A percentile compares a stretch with the other conserved stretches of the same genome.
Conservation (phyloP, 2,113 vertebrate genomes). For the Corydoras sp. region DNA sequence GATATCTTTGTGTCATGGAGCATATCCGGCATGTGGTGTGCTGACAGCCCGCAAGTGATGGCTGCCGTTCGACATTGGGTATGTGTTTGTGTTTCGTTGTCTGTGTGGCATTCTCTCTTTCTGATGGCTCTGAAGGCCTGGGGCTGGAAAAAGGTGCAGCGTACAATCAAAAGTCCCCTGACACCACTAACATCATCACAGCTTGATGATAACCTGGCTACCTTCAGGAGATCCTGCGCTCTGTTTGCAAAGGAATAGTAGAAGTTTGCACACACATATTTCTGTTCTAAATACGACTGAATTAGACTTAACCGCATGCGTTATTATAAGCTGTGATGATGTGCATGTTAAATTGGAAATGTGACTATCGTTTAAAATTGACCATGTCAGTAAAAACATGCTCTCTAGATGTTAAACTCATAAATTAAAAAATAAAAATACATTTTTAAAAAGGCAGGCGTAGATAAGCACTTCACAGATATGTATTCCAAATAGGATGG, state of each 20-base stretch:
- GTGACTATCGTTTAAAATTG: too few species aligned
- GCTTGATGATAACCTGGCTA: conserved; percentile 51
- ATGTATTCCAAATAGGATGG: too few species aligned
- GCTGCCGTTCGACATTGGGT: conserved; percentile 43
- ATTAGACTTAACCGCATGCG: too few species aligned
- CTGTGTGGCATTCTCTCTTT: conserved; percentile 26
- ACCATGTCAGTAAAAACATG: too few species aligned
- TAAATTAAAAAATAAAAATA: too few species aligned
- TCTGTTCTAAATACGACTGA: too few species aligned
- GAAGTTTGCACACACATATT: too few species aligned
- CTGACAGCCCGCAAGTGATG: conserved; percentile 50
- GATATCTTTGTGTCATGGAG: conserved; percentile 54
- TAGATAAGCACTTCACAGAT: too few species aligned
- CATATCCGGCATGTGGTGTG: conserved; percentile 46
- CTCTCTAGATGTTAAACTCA: too few species aligned
- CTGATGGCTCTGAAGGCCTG: conserved; percentile 37
- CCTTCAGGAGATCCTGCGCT: conserved; percentile 44
- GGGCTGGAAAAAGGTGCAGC: conserved; percentile 38
- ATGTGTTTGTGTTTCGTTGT: conserved; percentile 43
- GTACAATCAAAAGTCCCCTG: conserved; percentile 52
- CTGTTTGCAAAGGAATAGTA: neutral
- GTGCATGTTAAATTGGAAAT: too few species aligned
- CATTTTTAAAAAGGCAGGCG: too few species aligned
- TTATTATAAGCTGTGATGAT: too few species aligned
- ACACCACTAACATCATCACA: conserved; percentile 50